A percentile compares a stretch with the other conserved stretches of the same genome.
These are phyloP conservation scores for Octonoba sinensis DNA, from an alignment of 2,888 invertebrate genomes.

Conservation along the genomic window DNA sequence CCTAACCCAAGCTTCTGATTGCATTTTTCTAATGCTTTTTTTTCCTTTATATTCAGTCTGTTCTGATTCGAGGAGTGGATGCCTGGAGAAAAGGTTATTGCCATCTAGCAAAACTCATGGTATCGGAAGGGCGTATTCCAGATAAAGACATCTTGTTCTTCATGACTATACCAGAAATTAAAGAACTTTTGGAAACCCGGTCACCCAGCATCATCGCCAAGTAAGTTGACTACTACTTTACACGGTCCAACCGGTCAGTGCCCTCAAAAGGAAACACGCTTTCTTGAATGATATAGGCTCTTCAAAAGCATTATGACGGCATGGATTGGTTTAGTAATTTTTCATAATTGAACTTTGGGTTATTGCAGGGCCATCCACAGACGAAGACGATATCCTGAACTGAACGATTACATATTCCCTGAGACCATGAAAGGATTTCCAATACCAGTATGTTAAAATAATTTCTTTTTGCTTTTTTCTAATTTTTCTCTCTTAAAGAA, in stretches of 20 bases:
- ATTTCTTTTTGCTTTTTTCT: too few relatives aligned
- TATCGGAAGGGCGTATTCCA: constrained; percentile 49
- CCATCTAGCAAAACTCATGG: constrained; percentile 38
- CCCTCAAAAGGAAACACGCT: too few relatives aligned
- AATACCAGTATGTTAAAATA: constrained; percentile 41
- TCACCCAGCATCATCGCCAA: constrained; percentile 47
- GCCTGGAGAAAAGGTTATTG: constrained; percentile 32
- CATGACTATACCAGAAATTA: constrained; percentile 42
- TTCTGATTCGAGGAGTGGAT: constrained; percentile 20
- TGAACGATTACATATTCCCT: constrained; percentile 45
- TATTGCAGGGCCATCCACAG: constrained; percentile 44
- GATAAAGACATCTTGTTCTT: constrained; percentile 48
- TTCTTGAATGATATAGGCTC: background rate
- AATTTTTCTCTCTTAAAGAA: too few relatives aligned
- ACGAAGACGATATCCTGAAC: constrained; percentile 14
- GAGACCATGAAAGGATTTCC: constrained; percentile 63
- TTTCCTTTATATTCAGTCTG: constrained; percentile 19
- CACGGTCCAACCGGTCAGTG: background rate
- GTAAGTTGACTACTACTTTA: constrained; percentile 2
- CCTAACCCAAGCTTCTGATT: background rate
- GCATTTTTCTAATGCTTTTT: background rate
- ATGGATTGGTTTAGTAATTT: background rate
- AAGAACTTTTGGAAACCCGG: constrained; percentile 34
- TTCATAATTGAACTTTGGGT: background rate
- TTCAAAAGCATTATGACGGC: background rate